Evolutionary conservation across 2,888 invertebrate genomes (phyloP).

Genomic region (Troides oblongomaculatus): DNA sequence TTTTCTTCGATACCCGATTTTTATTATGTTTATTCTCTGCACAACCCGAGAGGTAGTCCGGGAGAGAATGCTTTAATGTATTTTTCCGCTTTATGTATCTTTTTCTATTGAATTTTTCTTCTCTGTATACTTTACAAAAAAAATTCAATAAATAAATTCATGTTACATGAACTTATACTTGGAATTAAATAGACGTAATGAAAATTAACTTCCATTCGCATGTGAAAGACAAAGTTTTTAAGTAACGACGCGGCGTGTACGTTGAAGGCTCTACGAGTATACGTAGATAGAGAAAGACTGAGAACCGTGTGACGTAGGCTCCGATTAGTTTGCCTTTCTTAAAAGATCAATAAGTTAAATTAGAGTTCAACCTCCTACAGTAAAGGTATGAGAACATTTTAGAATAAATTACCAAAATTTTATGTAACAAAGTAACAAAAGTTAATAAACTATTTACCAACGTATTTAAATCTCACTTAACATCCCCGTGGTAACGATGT

Average conservation of each 20-base stretch:
- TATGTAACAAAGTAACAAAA: background rate
- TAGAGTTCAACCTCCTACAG: constrained; percentile 3
- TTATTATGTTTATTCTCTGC: too few relatives aligned
- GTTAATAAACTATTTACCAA: background rate
- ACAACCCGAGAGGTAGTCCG: too few relatives aligned
- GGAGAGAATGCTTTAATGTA: too few relatives aligned
- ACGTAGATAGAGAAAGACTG: constrained; percentile 9
- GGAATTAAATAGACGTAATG: background rate
- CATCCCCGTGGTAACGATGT: background rate
- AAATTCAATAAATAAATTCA: background rate
- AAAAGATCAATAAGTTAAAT: constrained; percentile 24
- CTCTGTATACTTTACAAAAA: background rate
- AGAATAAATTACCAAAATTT: background rate
- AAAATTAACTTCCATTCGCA: constrained; percentile 1
- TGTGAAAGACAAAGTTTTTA: constrained; percentile 2
- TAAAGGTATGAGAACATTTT: background rate
- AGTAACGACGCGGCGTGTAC: background rate
- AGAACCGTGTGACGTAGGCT: constrained; percentile 21
- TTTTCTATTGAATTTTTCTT: too few relatives aligned
- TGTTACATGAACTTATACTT: background rate
- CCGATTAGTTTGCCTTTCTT: constrained; percentile 24
- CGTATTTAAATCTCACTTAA: background rate
- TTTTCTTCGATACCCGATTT: too few relatives aligned
- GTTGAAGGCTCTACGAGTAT: background rate
- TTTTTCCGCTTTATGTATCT: too few relatives aligned